A percentile compares a stretch with the other conserved stretches of the same genome.
Conservation (phyloP, 2,888 invertebrate species). For the Chloroclystis v-ata region DNA sequence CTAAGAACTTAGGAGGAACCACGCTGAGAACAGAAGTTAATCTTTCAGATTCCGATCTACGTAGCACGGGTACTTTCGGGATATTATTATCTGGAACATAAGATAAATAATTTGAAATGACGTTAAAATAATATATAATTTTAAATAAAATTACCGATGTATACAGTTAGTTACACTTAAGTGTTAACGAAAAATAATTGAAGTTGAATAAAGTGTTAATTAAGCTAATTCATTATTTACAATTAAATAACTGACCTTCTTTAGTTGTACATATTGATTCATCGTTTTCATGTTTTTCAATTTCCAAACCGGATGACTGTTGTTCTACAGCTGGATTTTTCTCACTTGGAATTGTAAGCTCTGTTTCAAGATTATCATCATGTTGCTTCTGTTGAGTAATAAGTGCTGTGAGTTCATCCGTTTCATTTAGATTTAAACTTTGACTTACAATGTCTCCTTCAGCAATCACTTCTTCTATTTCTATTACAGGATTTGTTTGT, state of each 20-base stretch:
- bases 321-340: too few species aligned
- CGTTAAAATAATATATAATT: too few species aligned
- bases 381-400: conserved; percentile 37
- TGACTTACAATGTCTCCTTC: conserved; percentile 67
- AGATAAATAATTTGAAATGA: too few species aligned
- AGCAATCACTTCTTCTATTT: conserved; percentile 49
- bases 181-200: too few species aligned
- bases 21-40: conserved; percentile 58
- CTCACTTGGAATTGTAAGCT: conserved; percentile 27
- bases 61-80: conserved; percentile 61
- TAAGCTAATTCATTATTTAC: too few species aligned
- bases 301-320: too few species aligned
- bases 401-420: conserved; percentile 39
- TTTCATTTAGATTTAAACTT: conserved; percentile 42
- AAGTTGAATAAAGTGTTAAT: too few species aligned
- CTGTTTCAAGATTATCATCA: conserved; percentile 35
- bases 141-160: too few species aligned
- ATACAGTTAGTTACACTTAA: too few species aligned
- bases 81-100: conserved; percentile 64
- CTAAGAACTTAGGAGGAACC: conserved; percentile 82
- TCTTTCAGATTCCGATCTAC: conserved; percentile 72
- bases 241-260: conserved; percentile 46
- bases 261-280: conserved; percentile 17
- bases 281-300: conserved; percentile 20
- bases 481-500: conserved; percentile 36